Conservation (phyloP, 2,113 vertebrate species). For the Catharus minimus region DNA sequence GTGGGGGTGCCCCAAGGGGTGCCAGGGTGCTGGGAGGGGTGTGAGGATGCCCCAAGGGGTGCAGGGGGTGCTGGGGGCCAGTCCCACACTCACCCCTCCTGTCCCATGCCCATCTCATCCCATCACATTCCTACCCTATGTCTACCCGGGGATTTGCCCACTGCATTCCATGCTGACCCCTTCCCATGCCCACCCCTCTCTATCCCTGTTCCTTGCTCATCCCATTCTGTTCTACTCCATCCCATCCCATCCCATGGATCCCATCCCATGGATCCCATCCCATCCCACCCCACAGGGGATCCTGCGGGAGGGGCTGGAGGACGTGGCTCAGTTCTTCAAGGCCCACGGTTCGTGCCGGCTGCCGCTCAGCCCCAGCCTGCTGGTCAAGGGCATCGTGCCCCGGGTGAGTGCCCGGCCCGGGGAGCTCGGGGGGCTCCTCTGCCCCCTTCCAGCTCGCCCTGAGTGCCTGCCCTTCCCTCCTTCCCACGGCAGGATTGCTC, state of each 20-base stretch:
- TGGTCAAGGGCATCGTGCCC: conserved; percentile 89
- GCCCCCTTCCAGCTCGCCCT: fast-evolving
- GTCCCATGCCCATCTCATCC: fast-evolving
- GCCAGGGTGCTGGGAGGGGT: too few species aligned
- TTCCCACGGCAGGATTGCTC: conserved; percentile 83
- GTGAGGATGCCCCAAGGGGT: too few species aligned
- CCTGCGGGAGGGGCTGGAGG: conserved; percentile 77
- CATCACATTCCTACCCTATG: fast-evolving
- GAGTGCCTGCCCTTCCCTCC: not conserved
- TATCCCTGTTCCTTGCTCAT: not conserved
- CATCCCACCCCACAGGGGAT: not conserved
- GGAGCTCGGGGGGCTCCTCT: not conserved
- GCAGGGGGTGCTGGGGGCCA: too few species aligned
- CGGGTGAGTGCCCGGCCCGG: conserved; percentile 72
- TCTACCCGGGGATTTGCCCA: not conserved
- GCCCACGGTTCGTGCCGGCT: conserved; percentile 88
- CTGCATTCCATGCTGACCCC: fast-evolving
- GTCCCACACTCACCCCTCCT: too few species aligned
- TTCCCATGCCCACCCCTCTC: too few species aligned
- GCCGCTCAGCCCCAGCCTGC: conserved; percentile 90
- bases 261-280: too few species aligned
- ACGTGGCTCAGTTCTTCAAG: conserved; percentile 88
- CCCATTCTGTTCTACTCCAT: not conserved
- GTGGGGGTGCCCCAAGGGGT: too few species aligned
- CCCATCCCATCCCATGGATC: too few species aligned